Percentiles rank a stretch among this genome's conserved stretches.
Conservation (phyloP, 2,797 vertebrate genomes). For the Hemibagrus guttatus region DNA sequence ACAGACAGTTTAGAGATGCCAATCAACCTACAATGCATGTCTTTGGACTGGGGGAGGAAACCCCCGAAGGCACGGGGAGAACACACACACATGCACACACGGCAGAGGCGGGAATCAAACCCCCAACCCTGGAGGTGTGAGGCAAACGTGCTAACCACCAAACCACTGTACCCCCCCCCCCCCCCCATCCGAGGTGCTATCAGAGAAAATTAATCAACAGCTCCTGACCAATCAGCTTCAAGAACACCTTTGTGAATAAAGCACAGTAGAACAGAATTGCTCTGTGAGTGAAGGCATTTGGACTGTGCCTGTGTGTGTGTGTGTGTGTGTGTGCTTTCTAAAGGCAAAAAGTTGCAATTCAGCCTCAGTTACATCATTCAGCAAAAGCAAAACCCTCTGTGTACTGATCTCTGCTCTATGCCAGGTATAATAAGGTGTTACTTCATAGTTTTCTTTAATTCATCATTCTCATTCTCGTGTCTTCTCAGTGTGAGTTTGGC, state of each 20-base stretch:
- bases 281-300: neutral
- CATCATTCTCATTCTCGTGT: neutral
- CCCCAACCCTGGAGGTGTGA: too few species aligned
- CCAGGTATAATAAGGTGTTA: conserved; percentile 26
- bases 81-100: too few species aligned
- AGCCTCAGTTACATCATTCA: neutral
- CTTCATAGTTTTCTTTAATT: conserved; percentile 15
- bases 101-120: too few species aligned
- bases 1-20: too few species aligned
- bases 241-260: neutral
- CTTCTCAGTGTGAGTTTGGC: neutral
- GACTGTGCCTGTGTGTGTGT: neutral
- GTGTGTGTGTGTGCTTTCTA: neutral
- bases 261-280: neutral
- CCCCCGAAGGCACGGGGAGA: too few species aligned
- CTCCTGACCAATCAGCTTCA: neutral
- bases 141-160: too few species aligned
- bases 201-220: neutral
- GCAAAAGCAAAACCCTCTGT: neutral
- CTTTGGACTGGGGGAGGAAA: too few species aligned
- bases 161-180: too few species aligned
- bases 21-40: too few species aligned
- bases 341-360: neutral
- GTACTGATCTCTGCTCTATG: neutral
- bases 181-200: neutral